Percentiles rank a stretch among this genome's conserved stretches.
phyloP scores from a whole-genome alignment of 2,797 vertebrate species.

The Coregonus ussuriensis region DNA sequence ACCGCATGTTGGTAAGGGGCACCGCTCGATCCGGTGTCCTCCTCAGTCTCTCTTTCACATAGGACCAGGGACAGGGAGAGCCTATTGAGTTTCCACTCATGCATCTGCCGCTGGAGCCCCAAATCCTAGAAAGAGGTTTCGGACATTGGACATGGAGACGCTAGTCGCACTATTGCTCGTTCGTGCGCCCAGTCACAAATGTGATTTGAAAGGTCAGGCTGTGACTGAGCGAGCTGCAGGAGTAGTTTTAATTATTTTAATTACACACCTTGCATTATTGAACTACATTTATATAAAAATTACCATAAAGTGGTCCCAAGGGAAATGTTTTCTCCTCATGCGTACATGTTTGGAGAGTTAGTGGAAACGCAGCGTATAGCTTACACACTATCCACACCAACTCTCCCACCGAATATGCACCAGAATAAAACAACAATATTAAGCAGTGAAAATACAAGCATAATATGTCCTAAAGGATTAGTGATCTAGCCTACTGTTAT shows the following conservation, averaged over 20 bases:
- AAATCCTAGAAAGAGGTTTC: constrained; percentile 5
- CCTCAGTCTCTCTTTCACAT: constrained; percentile 44
- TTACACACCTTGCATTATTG: not conserved
- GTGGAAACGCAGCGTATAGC: not conserved
- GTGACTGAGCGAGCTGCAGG: not conserved
- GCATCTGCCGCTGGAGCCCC: constrained; percentile 17
- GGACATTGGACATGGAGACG: constrained; percentile 11
- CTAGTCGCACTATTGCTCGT: not conserved
- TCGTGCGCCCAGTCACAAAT: constrained; percentile 26
- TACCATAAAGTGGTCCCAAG: not conserved
- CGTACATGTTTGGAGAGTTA: not conserved
- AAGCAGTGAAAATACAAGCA: not conserved
- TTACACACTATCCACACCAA: not conserved
- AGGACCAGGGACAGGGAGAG: constrained; percentile 20
- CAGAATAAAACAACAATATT: not conserved
- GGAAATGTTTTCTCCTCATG: not conserved
- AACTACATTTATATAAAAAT: not conserved
- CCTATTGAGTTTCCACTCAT: constrained; percentile 62
- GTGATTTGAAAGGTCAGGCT: not conserved
- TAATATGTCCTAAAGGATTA: not conserved
- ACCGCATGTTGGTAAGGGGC: constrained; percentile 73
- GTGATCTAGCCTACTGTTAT: not conserved
- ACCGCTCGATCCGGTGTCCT: constrained; percentile 75
- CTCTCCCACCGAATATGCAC: not conserved
- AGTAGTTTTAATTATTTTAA: not conserved